Percentiles rank a stretch among this genome's conserved stretches.
Conservation (phyloP, 2,113 vertebrate genomes). For the Machaerirhynchus nigripectus region DNA sequence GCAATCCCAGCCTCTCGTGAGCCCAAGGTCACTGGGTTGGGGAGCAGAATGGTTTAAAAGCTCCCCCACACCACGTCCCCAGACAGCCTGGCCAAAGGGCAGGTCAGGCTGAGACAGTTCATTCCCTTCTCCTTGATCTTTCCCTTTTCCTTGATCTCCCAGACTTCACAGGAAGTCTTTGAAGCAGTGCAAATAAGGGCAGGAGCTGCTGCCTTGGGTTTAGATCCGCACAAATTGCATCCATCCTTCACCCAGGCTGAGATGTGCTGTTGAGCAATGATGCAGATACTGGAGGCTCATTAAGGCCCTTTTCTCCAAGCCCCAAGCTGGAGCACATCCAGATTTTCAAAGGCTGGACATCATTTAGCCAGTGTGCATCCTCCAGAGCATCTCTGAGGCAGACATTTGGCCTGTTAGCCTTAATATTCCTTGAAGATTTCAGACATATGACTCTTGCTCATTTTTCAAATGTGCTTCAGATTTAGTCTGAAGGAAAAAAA, state of each 20-base stretch:
- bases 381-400: not conserved
- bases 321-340: not conserved
- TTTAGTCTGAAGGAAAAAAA: not conserved
- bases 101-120: slow-evolving; percentile 19
- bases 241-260: slow-evolving; percentile 7
- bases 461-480: not conserved
- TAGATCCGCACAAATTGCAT: slow-evolving; percentile 35
- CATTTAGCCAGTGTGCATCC: not conserved
- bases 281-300: not conserved
- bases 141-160: slow-evolving; percentile 39
- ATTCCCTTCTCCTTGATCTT: slow-evolving; percentile 47
- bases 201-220: slow-evolving; percentile 23
- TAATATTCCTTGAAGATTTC: not conserved
- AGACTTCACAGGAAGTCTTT: slow-evolving; percentile 49
- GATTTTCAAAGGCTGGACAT: slow-evolving; percentile 22
- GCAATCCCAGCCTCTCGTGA: not conserved
- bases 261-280: slow-evolving; percentile 14
- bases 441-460: not conserved
- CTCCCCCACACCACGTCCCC: not conserved
- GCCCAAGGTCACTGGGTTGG: not conserved
- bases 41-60: not conserved
- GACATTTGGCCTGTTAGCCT: not conserved
- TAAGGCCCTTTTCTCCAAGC: not conserved
- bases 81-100: slow-evolving; percentile 20
- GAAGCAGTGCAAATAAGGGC: slow-evolving; percentile 28